phyloP scores from a whole-genome alignment of 2,797 vertebrate genomes.

The Astyanax mexicanus region DNA sequence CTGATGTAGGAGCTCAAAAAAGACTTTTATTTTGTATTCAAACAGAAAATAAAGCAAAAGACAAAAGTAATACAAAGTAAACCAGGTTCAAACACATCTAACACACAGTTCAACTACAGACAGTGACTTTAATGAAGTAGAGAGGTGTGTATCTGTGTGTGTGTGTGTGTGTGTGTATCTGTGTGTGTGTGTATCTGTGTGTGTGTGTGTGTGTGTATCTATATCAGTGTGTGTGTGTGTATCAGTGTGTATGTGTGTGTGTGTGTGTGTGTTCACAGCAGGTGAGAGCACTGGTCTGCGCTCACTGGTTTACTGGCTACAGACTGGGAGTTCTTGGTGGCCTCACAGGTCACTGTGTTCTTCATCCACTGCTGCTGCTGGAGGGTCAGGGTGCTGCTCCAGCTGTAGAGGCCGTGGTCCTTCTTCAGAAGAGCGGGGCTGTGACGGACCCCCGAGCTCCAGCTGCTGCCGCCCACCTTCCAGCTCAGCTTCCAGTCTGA shows the following conservation, averaged over 20 bases:
- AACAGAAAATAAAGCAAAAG: too few relatives aligned
- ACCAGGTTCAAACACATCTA: too few relatives aligned
- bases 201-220: too few relatives aligned
- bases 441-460: conserved; percentile 41
- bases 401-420: conserved; percentile 62
- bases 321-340: conserved; percentile 52
- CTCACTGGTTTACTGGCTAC: conserved; percentile 47
- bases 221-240: too few relatives aligned
- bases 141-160: too few relatives aligned
- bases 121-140: background rate
- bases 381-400: conserved; percentile 63
- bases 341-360: conserved; percentile 51
- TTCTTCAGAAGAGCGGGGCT: conserved; percentile 50
- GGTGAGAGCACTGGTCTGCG: conserved; percentile 65
- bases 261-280: conserved; percentile 36
- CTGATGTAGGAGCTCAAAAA: background rate
- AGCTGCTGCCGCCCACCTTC: conserved; percentile 58
- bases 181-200: too few relatives aligned
- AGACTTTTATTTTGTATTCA: background rate
- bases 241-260: too few relatives aligned
- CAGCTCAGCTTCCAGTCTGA: conserved; percentile 67
- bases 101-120: background rate
- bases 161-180: too few relatives aligned
- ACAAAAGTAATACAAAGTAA: too few relatives aligned
- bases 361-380: conserved; percentile 31